Evolutionary conservation across 2,888 invertebrate species (phyloP), one percentile per base, ranked within the genome.

Genomic region (Cantharis rufa): DNA sequence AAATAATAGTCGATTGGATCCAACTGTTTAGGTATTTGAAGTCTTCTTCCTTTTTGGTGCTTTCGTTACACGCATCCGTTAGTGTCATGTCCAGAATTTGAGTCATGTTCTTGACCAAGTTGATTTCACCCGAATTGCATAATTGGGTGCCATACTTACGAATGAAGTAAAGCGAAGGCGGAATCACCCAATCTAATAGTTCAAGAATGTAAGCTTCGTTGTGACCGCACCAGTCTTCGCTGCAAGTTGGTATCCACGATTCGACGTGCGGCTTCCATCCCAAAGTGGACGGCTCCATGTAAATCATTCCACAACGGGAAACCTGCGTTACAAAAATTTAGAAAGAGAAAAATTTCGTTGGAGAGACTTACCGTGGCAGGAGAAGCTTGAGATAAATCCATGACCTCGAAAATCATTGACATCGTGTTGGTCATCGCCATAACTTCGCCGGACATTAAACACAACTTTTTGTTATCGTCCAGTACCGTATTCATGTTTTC

Each of bases 401-500:
- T 94, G 0, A 94, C 95, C 89, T 96, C 96, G 87, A 96, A 96
- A 84, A 96, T 94, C 90, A 96, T 92, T 3, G 95, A 95, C 95
- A 96, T 96, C 0, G 91, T 90, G 79, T 89, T 89, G 1, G 94
- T 92, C 93, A 96, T 94, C 77, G 93, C 93, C 89, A 96, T 95
- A 62, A 95, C 94, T 88, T 96, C 96, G 15, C 96, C 96, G 21
- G 95, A 95, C 86, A 95, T 95, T 61, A 96, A 89, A 85, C 96
- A 96, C 16, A 96, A 90, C 85, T 96, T 96, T 88, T 95, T 96
- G 86, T 95, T 96, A 83, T 96, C 96, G 87, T 96, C 96, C 80
- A 96, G 88, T 4, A 95, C 95, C 0, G 96, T 96, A 85, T 96
- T 96, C 92, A 96, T 93, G 86, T 95, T 96, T 89, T 96, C 96